phyloP scores from a whole-genome alignment of 2,113 vertebrate genomes.

The Smithornis capensis region DNA sequence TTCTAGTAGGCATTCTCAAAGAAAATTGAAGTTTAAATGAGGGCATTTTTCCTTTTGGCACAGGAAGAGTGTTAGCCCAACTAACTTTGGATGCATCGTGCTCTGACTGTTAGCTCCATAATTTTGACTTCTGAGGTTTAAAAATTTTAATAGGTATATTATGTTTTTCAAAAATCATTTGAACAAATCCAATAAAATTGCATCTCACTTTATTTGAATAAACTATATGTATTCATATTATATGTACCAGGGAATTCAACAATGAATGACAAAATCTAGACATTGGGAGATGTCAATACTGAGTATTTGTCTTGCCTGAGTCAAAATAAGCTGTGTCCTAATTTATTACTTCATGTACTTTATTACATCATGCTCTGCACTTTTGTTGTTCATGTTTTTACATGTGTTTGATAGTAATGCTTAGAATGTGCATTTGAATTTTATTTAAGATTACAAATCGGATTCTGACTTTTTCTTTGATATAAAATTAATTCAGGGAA shows the following conservation, averaged over 20 bases:
- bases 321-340: not conserved
- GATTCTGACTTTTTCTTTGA: not conserved
- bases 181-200: not conserved
- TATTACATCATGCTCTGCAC: not conserved
- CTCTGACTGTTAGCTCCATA: not conserved
- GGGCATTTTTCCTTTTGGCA: not conserved
- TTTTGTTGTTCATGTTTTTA: not conserved
- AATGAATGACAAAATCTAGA: not conserved
- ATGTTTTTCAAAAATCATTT: not conserved
- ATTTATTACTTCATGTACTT: not conserved
- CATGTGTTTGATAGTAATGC: not conserved
- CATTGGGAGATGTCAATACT: not conserved
- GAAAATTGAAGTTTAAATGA: not conserved
- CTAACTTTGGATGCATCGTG: not conserved
- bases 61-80: not conserved
- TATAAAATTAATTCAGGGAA: not conserved
- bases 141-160: not conserved
- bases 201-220: not conserved
- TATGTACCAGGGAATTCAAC: not conserved
- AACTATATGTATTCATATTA: not conserved
- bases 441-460: not conserved
- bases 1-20: not conserved
- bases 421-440: not conserved
- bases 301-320: not conserved
- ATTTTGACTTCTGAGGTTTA: not conserved